Percentiles rank a stretch among this genome's conserved stretches.
Evolutionary conservation across 35 echinoderm and acorn worm species (phyloP).

Genomic region (Apostichopus parvimensis): DNA sequence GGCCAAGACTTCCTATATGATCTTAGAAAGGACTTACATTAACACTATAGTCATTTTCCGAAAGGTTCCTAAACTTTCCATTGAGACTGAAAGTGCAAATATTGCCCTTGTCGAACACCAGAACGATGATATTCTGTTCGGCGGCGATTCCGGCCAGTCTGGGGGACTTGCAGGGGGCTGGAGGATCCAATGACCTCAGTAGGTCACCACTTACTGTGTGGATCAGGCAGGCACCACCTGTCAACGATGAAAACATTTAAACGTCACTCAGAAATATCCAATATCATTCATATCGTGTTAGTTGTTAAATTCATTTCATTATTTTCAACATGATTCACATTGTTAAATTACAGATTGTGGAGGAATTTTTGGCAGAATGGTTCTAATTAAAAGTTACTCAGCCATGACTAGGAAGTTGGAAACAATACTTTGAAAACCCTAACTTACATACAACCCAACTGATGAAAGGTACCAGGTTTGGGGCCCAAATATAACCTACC

Average conservation of each 20-base stretch:
- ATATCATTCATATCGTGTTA: not conserved
- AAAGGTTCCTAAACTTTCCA: slow-evolving; percentile 76
- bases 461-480: too few relatives aligned
- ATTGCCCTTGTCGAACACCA: slow-evolving; percentile 93
- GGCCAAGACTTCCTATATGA: too few relatives aligned
- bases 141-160: slow-evolving; percentile 82
- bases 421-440: too few relatives aligned
- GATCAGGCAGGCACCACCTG: slow-evolving; percentile 95
- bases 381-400: too few relatives aligned
- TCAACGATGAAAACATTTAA: slow-evolving; percentile 7
- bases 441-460: too few relatives aligned
- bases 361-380: too few relatives aligned
- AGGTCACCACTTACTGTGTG: slow-evolving; percentile 98
- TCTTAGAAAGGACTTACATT: slow-evolving; percentile 66
- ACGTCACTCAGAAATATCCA: not conserved
- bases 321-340: too few relatives aligned
- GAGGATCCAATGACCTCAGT: slow-evolving; percentile 83
- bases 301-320: not conserved
- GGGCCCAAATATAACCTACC: too few relatives aligned
- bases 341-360: too few relatives aligned
- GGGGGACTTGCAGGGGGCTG: slow-evolving; percentile 74
- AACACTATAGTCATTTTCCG: slow-evolving; percentile 65
- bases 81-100: slow-evolving; percentile 95
- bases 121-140: slow-evolving; percentile 85
- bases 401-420: too few relatives aligned